Percentiles rank a stretch among this genome's conserved stretches.
phyloP scores from a whole-genome alignment of 2,113 vertebrate species.

The Mesoclemmys tuberculata region DNA sequence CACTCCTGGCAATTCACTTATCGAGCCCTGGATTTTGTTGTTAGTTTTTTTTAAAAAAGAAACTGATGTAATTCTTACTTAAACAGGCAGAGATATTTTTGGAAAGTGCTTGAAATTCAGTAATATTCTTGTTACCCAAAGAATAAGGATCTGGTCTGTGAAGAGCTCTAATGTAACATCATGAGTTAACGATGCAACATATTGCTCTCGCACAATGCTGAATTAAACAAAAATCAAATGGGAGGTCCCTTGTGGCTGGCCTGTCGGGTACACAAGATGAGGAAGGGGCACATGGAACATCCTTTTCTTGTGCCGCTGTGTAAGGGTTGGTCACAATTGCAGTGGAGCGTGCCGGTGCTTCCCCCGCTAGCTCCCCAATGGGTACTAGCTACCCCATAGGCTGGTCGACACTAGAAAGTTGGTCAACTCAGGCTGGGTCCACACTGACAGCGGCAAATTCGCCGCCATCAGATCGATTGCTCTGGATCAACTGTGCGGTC shows the following conservation, averaged over 20 bases:
- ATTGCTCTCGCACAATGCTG: constrained; percentile 38
- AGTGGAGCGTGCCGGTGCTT: too few species aligned
- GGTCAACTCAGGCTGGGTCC: too few species aligned
- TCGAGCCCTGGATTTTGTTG: constrained; percentile 25
- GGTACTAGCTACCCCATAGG: background rate
- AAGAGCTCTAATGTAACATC: background rate
- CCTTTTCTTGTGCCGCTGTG: background rate
- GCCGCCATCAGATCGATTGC: too few species aligned
- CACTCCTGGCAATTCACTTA: constrained; percentile 15
- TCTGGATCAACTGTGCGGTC: too few species aligned
- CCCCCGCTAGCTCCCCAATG: too few species aligned
- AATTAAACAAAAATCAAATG: background rate
- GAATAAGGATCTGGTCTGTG: constrained; percentile 35
- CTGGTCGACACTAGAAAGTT: background rate
- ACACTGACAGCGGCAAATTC: too few species aligned
- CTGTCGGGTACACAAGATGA: background rate
- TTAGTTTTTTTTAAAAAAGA: constrained; percentile 13
- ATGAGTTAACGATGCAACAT: background rate
- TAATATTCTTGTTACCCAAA: constrained; percentile 37
- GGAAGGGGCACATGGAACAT: background rate
- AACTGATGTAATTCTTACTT: constrained; percentile 34
- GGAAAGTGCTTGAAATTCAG: constrained; percentile 37
- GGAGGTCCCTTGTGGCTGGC: background rate
- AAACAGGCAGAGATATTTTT: constrained; percentile 47
- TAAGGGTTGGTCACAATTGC: background rate